phyloP scores from a whole-genome alignment of 2,797 vertebrate species.

The Parauchenoglanis punctatus region DNA sequence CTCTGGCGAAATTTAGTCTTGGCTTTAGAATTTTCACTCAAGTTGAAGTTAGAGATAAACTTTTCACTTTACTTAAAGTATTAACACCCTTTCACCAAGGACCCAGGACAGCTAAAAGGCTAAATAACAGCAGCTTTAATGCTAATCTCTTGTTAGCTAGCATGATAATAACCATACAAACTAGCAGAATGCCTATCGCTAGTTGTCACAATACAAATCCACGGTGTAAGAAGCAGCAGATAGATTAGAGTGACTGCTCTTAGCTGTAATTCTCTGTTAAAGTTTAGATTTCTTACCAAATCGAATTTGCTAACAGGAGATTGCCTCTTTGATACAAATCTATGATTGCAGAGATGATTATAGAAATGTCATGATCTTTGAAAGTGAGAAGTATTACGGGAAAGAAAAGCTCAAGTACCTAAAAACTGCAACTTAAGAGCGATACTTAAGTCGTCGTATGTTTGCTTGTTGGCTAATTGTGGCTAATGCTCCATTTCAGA shows the following conservation, averaged over 20 bases:
- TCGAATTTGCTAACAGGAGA: background rate
- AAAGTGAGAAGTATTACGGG: background rate
- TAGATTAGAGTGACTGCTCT: background rate
- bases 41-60: background rate
- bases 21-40: background rate
- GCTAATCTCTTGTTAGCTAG: background rate
- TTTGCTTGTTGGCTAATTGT: background rate
- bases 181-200: background rate
- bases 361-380: background rate
- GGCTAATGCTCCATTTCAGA: background rate
- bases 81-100: background rate
- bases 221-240: background rate
- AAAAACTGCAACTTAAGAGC: background rate
- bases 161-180: background rate
- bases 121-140: background rate
- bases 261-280: background rate
- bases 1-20: background rate
- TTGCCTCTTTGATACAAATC: background rate
- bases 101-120: background rate
- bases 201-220: background rate
- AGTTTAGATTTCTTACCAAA: background rate
- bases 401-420: background rate
- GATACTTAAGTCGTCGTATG: background rate
- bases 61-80: background rate
- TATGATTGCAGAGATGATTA: background rate